Conservation (phyloP, 2,888 invertebrate genomes). For the Pollenia griseotomentosa region DNA sequence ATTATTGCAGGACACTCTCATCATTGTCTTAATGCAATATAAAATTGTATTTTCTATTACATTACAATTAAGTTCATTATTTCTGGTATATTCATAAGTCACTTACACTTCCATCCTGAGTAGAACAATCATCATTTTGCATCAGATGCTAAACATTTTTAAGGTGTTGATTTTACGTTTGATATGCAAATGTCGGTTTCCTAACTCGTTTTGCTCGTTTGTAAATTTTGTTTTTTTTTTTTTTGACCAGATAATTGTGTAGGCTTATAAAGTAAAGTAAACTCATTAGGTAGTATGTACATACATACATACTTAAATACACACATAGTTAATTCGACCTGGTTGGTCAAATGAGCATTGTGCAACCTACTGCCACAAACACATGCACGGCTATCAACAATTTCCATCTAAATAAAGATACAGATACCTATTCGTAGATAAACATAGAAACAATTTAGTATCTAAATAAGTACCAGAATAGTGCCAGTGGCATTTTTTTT, state of each 20-base stretch:
- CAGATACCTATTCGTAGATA: slow-evolving; percentile 3
- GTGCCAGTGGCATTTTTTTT: slow-evolving; percentile 24
- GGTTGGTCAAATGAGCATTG: slow-evolving; percentile 54
- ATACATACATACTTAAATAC: slow-evolving; percentile 40
- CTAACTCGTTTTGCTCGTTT: slow-evolving; percentile 11
- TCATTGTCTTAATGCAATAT: not conserved
- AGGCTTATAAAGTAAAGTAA: slow-evolving; percentile 60
- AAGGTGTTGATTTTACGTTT: slow-evolving; percentile 70
- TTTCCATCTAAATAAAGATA: slow-evolving; percentile 14
- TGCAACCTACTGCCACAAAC: not conserved
- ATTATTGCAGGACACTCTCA: not conserved
- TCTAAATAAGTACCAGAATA: not conserved
- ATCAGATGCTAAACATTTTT: slow-evolving; percentile 41
- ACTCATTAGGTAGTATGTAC: slow-evolving; percentile 44
- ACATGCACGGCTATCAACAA: not conserved
- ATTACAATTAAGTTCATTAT: not conserved
- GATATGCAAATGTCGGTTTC: slow-evolving; percentile 70
- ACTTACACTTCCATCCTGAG: slow-evolving; percentile 6
- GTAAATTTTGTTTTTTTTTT: slow-evolving; percentile 32
- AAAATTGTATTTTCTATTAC: not conserved
- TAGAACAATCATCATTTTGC: not conserved
- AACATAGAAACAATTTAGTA: slow-evolving; percentile 23
- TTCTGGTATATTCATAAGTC: slow-evolving; percentile 29
- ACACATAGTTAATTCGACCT: slow-evolving; percentile 49
- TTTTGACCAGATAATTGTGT: slow-evolving; percentile 53